Evolutionary conservation across 1,140 invertebrate genomes (phyloP).

Genomic region (Teleopsis dalmanni): DNA sequence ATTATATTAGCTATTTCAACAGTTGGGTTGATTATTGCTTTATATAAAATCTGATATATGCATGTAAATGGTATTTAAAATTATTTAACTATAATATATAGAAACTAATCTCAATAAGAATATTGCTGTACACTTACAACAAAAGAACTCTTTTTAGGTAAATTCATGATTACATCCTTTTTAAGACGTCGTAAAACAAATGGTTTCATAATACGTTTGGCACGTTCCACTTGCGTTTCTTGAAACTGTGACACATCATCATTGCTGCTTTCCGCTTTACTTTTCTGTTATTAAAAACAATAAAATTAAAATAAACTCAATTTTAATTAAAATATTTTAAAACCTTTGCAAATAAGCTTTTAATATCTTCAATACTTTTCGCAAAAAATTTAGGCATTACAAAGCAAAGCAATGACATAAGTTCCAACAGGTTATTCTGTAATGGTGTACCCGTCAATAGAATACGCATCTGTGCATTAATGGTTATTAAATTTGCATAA

Average conservation of each 20-base stretch:
- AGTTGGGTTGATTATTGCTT: too few species aligned
- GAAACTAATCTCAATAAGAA: not conserved
- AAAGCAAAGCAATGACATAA: slow-evolving; percentile 92
- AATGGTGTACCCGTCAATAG: slow-evolving; percentile 87
- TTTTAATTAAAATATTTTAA: not conserved
- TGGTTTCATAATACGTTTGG: slow-evolving; percentile 92
- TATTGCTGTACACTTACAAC: slow-evolving; percentile 44
- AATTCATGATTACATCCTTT: slow-evolving; percentile 69
- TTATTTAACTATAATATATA: not conserved
- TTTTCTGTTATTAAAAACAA: slow-evolving; percentile 27
- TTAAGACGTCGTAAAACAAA: slow-evolving; percentile 91
- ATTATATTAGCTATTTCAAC: too few species aligned
- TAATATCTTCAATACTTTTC: slow-evolving; percentile 79
- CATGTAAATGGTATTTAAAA: too few species aligned
- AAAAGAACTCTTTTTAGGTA: slow-evolving; percentile 71
- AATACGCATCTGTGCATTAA: slow-evolving; percentile 76
- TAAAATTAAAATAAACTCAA: not conserved
- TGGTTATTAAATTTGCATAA: slow-evolving; percentile 81
- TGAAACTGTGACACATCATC: slow-evolving; percentile 70
- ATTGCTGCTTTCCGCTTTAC: slow-evolving; percentile 44
- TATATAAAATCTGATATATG: too few species aligned
- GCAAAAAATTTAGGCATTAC: slow-evolving; percentile 93
- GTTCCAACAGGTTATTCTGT: slow-evolving; percentile 91
- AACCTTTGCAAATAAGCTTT: slow-evolving; percentile 72
- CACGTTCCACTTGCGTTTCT: slow-evolving; percentile 80